Evolutionary conservation across 2,888 invertebrate genomes (phyloP), one percentile per base, ranked within the genome.

Genomic region (Chrysolina haemoptera): DNA sequence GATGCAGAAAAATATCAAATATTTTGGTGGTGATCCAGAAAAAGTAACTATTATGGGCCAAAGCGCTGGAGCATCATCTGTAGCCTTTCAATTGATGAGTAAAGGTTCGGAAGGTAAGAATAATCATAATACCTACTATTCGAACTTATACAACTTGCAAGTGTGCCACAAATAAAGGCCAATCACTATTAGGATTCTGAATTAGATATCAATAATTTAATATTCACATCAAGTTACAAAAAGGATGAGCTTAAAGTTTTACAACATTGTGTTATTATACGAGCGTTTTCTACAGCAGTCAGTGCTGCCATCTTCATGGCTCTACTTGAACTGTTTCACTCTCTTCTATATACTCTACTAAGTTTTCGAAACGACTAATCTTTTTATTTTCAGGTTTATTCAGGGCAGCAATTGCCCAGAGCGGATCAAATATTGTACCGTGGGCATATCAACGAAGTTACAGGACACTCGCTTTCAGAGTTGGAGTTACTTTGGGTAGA

Each of bases 381-480:
- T 10, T 48, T 62, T 43, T 63, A 6, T 5, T 65, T 71, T 80
- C 18, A 82, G 81, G 84, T 46, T 74, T 85, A 43, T 84, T 86
- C 74, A 83, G 85, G 63, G 83, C 83, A 41, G 87, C 84, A 0
- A 87, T 87, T 43, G 78, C 84, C 16, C 84, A 85, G 76, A 86
- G 86, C 71, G 87, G 87, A 4, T 83, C 84, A 14, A 80, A 83
- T 9, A 71, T 87, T 11, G 81, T 81, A 72, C 85, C 86, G 0
- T 87, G 87, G 86, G 83, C 87, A n/a, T 84, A 86, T 59, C 83
- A 84, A 71, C 80, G 84, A 70, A 80, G 84, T 63, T 80, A 84
- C 40, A 79, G 76, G 63, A 76, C 79, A 43, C 78, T 83, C 4
- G 83, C 85, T 0, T 82, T 82, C 63, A 66, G 78, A 65, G 78